Evolutionary conservation across 2,113 vertebrate species (phyloP).

Genomic region (Noctilio leporinus): DNA sequence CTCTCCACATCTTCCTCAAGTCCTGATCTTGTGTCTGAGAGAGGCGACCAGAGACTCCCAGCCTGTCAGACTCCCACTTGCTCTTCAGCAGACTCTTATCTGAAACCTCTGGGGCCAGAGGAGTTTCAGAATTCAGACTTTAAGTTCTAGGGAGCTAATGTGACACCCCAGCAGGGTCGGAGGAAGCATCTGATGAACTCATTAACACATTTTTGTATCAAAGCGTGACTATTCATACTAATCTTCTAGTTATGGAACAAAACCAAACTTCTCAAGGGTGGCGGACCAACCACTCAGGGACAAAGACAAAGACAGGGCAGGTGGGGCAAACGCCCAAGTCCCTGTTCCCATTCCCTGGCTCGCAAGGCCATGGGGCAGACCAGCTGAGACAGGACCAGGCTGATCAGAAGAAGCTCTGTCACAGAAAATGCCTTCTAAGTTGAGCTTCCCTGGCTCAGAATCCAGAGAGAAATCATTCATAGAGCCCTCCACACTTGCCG

Average conservation of each 20-base stretch:
- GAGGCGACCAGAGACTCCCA: neutral
- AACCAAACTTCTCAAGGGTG: neutral
- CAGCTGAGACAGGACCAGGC: neutral
- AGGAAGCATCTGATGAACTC: neutral
- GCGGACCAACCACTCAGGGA: neutral
- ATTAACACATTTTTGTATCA: neutral
- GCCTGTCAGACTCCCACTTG: neutral
- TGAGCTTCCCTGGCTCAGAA: neutral
- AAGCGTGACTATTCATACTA: conserved; percentile 36
- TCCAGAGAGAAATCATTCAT: neutral
- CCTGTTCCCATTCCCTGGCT: neutral
- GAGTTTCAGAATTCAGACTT: neutral
- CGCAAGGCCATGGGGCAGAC: neutral
- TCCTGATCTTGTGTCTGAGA: neutral
- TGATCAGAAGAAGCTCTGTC: neutral
- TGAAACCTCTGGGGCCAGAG: neutral
- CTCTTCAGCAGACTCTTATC: neutral
- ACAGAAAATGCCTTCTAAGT: neutral
- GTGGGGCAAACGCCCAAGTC: neutral
- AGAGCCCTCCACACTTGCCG: neutral
- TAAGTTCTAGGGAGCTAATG: neutral
- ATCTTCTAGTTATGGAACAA: neutral
- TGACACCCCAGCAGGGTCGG: neutral
- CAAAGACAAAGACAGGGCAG: neutral
- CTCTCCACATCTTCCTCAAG: neutral